phyloP scores from a whole-genome alignment of 2,888 invertebrate species.

The Pterostichus niger region DNA sequence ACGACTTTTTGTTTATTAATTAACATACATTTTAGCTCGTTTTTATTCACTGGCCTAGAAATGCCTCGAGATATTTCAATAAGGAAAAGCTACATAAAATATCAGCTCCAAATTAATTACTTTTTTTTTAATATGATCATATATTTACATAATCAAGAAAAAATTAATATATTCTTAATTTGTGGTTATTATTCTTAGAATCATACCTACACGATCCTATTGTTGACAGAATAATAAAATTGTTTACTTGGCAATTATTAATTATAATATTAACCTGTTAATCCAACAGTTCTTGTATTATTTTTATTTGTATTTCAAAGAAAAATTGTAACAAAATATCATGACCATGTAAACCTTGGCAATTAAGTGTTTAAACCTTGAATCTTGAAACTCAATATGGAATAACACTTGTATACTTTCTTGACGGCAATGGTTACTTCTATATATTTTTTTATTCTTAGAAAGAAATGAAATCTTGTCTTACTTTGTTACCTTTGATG shows the following conservation, averaged over 20 bases:
- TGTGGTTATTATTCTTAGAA: not conserved
- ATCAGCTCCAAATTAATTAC: not conserved
- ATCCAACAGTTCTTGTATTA: not conserved
- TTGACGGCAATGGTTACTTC: not conserved
- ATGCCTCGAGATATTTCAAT: not conserved
- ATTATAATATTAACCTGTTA: not conserved
- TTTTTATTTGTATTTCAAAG: not conserved
- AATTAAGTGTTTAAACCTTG: constrained; percentile 6
- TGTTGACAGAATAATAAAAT: not conserved
- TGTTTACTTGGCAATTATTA: not conserved
- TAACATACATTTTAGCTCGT: too few species aligned
- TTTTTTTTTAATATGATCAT: not conserved
- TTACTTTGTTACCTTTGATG: too few species aligned
- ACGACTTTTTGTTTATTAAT: too few species aligned
- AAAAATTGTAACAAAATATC: constrained; percentile 1
- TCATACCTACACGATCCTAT: not conserved
- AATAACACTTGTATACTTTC: not conserved
- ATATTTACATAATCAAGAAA: constrained; percentile 7
- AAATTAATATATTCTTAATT: not conserved
- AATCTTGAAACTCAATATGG: not conserved
- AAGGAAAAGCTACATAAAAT: not conserved
- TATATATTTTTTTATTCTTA: not conserved
- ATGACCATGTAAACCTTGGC: not conserved
- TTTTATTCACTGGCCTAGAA: not conserved
- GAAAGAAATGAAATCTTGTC: too few species aligned